Base-by-base conservation (phyloP, 2,113 vertebrate genomes). In the Neotragus moschatus region DNA sequence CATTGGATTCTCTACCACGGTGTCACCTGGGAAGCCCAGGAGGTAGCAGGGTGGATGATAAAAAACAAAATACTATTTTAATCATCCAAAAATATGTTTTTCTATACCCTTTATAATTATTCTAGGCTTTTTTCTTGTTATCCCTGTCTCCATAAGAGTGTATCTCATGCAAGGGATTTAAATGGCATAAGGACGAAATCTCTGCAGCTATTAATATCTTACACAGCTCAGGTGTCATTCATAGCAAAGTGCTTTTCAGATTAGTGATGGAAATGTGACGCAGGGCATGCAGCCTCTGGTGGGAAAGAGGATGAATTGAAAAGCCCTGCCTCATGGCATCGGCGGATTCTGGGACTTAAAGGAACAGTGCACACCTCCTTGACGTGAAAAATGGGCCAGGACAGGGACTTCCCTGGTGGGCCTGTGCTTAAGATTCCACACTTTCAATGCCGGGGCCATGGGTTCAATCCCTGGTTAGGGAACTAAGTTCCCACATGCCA, bases 171-270 rank as follows among this genome's bases (percentile, higher is more conserved):
- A 92, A 91, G 60, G 47, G 84, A 86, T 95, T 96, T 97, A 84
- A 96, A 97, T 93, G 86, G 79, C 91, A 88, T 25, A 79, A 39
- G 87, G 82, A 91, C 0, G 25, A 93, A 94, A 91, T 66, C 47
- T 97, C 92, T 53, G 73, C 33, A 63, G 80, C 92, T 96, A 92
- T 85, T 85, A 96, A 90, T 96, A 98, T 66, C 80, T 49, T 73
- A 79, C 1, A 56, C 0, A 4, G 75, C 90, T 94, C 90, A 45
- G 81, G 36, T 95, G 70, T 94, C 94, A 39, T 94, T 84, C 39
- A 9, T 60, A 15, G 56, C 81, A 79, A 94, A 94, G 91, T 60
- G 92, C 92, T 95, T 91, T 88, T 85, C 88, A 60, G 91, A 89
- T 90, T 19, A 95, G 45, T 12, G 12, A 61, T 45, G 0, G 51